phyloP scores from a whole-genome alignment of 2,113 vertebrate species.

The Neopipo cinnamomea region DNA sequence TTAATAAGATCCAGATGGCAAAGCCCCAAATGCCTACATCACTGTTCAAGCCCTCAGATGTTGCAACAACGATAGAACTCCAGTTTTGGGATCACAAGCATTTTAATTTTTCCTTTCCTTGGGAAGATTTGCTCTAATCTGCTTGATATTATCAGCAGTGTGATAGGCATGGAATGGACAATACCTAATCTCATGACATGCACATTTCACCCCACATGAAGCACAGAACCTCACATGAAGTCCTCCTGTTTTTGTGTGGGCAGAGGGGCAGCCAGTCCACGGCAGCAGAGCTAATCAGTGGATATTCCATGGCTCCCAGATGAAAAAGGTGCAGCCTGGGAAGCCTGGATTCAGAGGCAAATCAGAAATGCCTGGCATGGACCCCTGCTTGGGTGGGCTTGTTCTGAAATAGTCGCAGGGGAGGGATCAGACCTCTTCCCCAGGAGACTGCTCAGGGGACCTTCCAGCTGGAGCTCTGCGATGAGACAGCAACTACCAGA shows the following conservation, averaged over 20 bases:
- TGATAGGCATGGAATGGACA: background rate
- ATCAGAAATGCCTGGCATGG: conserved; percentile 57
- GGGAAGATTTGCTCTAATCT: background rate
- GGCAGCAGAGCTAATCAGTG: conserved; percentile 21
- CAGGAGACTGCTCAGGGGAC: background rate
- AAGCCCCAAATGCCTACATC: conserved; percentile 51
- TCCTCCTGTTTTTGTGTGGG: conserved; percentile 2
- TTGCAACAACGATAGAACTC: background rate
- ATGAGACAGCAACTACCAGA: background rate
- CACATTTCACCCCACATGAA: background rate
- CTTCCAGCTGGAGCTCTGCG: background rate
- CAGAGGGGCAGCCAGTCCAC: conserved; percentile 12
- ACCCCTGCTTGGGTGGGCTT: conserved; percentile 49
- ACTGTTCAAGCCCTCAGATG: conserved; percentile 27
- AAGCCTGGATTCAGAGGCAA: conserved; percentile 10
- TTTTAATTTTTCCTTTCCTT: background rate
- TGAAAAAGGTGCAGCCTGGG: conserved; percentile 39
- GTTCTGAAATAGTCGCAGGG: background rate
- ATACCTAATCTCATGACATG: background rate
- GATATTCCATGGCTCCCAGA: conserved; percentile 24
- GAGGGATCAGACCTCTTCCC: background rate
- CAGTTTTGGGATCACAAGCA: background rate
- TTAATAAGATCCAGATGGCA: conserved; percentile 64
- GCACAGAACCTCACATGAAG: conserved; percentile 4
- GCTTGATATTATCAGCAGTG: background rate